Evolutionary conservation across 2,888 invertebrate genomes (phyloP), one percentile per base, ranked within the genome.

Genomic region (Formica aserva): DNA sequence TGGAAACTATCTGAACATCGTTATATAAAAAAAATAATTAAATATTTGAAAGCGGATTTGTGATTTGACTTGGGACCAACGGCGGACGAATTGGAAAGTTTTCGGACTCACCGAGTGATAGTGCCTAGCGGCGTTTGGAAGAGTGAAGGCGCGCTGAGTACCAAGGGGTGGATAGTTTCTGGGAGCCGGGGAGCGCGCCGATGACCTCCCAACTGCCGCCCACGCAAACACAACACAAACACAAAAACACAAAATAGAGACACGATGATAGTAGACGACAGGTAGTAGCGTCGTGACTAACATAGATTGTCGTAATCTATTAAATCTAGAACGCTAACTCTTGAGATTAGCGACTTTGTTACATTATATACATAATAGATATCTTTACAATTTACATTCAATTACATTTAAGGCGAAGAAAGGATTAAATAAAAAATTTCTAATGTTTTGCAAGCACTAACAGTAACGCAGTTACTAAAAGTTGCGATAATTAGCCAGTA

Each of bases 81-180:
- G 90, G 85, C 84, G 89, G 92, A 88, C 87, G 86, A 90, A 85
- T 87, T 90, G 89, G 88, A 91, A 90, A 91, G 91, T 90, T 90
- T 86, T 88, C 89, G 86, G 87, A 94, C 94, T 94, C 94, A 94
- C 94, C 94, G 93, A 94, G 90, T 94, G 92, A 93, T 93, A 94
- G 92, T 94, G 93, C 92, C 94, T 94, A 94, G 92, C 91, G 92
- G 94, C 93, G 92, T 94, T 94, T 89, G 94, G 94, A 90, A 94
- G 94, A 91, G 94, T 94, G 93, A 91, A 94, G 93, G 94, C 94
- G 91, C 94, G 94, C 87, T 94, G 94, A 91, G 93, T 92, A 91
- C 94, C 94, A 91, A 93, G 88, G 91, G 94, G 94, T 91, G 94
- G 94, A 93, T 94, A 94, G 92, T 94, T 94, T 94, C 94, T 94